Percentiles rank a stretch among this genome's conserved stretches.
Evolutionary conservation across 2,888 invertebrate genomes (phyloP).

Genomic region (Cynaeus angustus): DNA sequence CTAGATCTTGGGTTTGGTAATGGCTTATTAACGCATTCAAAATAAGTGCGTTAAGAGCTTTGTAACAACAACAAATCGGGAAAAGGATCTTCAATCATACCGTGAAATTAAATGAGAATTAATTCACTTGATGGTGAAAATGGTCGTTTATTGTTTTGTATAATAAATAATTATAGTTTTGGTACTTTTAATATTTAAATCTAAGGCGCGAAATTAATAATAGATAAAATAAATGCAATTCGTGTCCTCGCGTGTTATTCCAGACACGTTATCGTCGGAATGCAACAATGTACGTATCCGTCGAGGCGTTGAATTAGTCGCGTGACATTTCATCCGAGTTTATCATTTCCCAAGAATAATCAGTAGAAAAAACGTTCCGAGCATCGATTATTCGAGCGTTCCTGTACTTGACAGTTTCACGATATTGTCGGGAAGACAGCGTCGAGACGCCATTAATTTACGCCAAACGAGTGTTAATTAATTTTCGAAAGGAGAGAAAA

Average conservation of each 20-base stretch:
- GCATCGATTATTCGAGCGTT: constrained; percentile 11
- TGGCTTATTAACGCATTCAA: too few relatives aligned
- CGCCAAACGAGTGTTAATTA: constrained; percentile 56
- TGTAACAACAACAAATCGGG: too few relatives aligned
- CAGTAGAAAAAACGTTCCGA: constrained; percentile 5
- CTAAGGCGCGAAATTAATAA: constrained; percentile 12
- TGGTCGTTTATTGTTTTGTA: too few relatives aligned
- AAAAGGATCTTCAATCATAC: too few relatives aligned
- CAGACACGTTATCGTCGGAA: constrained; percentile 33
- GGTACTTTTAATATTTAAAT: too few relatives aligned
- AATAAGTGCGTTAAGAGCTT: too few relatives aligned
- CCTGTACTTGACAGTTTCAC: constrained; percentile 51
- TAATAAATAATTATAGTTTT: too few relatives aligned
- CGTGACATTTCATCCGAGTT: constrained; percentile 19
- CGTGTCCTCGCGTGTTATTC: constrained; percentile 28
- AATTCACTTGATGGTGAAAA: too few relatives aligned
- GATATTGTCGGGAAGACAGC: constrained; percentile 51
- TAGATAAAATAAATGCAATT: constrained; percentile 29
- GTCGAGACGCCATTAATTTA: constrained; percentile 54
- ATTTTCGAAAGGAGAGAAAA: constrained; percentile 54
- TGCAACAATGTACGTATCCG: constrained; percentile 35
- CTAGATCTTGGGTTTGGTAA: too few relatives aligned
- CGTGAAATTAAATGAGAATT: too few relatives aligned
- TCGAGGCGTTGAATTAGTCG: constrained; percentile 36
- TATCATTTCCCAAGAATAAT: constrained; percentile 16